These are phyloP conservation scores for Apodemus agrarius DNA, from an alignment of 2,797 vertebrate genomes.

Conservation along the genomic window DNA sequence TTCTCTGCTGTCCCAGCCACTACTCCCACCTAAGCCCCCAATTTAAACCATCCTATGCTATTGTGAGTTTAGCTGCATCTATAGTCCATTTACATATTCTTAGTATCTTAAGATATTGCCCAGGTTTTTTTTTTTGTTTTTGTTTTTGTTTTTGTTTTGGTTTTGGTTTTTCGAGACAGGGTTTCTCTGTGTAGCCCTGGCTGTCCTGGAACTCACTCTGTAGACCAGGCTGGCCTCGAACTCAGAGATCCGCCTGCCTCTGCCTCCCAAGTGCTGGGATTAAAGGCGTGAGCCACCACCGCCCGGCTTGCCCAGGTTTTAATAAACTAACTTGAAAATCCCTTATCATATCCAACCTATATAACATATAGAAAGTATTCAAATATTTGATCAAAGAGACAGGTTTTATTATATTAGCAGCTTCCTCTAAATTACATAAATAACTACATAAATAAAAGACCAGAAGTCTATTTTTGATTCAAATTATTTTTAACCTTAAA, in stretches of 20 bases:
- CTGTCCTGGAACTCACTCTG: too few species aligned
- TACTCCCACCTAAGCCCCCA: background rate
- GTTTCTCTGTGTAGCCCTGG: too few species aligned
- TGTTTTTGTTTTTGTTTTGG: too few species aligned
- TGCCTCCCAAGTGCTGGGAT: too few species aligned
- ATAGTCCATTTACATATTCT: background rate
- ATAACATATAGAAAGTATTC: constrained; percentile 31
- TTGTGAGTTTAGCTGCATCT: background rate
- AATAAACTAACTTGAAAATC: constrained; percentile 23
- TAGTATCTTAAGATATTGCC: background rate
- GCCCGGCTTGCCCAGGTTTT: background rate
- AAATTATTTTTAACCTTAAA: constrained; percentile 58
- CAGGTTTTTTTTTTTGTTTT: too few species aligned
- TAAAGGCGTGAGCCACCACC: too few species aligned
- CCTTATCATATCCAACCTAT: background rate
- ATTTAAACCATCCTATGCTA: constrained; percentile 4
- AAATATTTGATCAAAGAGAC: constrained; percentile 40
- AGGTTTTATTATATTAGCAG: constrained; percentile 41
- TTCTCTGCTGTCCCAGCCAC: background rate
- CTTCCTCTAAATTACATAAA: constrained; percentile 43
- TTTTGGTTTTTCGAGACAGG: too few species aligned
- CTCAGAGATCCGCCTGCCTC: too few species aligned
- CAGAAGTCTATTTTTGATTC: constrained; percentile 30
- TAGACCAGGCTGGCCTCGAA: too few species aligned
- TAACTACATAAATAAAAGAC: constrained; percentile 47